Conservation (phyloP, 2,797 vertebrate genomes). For the Arrhamphus sclerolepis region DNA sequence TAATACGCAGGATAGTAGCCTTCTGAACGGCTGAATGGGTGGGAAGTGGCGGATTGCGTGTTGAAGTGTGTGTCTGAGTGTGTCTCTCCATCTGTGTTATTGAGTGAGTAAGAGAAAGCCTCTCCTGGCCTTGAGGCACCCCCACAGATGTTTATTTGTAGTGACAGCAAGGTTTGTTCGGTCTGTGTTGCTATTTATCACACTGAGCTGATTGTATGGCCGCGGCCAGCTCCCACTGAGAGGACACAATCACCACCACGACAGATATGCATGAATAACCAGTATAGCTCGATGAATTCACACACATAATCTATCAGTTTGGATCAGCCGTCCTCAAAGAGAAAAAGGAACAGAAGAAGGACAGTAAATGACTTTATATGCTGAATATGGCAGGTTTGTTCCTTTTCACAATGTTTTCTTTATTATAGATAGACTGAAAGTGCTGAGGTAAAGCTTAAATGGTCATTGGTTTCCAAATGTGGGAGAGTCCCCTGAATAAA, state of each 20-base stretch:
- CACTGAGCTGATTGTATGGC: constrained; percentile 69
- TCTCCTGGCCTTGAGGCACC: constrained; percentile 60
- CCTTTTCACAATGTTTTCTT: constrained; percentile 36
- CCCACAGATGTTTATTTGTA: constrained; percentile 74
- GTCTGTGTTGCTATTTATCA: constrained; percentile 72
- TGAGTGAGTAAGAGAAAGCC: constrained; percentile 55
- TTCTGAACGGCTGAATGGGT: constrained; percentile 65
- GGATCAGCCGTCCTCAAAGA: constrained; percentile 45
- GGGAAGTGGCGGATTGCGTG: constrained; percentile 58
- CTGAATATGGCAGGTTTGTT: constrained; percentile 29
- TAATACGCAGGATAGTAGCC: constrained; percentile 71
- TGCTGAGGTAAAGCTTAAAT: constrained; percentile 43
- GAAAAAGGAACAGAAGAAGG: constrained; percentile 35
- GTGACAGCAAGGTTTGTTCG: constrained; percentile 72
- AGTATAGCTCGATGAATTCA: constrained; percentile 46
- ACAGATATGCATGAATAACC: constrained; percentile 69
- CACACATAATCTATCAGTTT: constrained; percentile 60
- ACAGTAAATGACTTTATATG: constrained; percentile 3
- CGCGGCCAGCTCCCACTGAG: constrained; percentile 51
- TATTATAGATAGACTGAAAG: constrained; percentile 26
- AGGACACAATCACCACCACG: constrained; percentile 53
- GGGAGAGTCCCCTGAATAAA: constrained; percentile 20
- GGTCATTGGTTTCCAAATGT: constrained; percentile 23
- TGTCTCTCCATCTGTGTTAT: constrained; percentile 36
- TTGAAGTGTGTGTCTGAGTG: constrained; percentile 25